phyloP scores from a whole-genome alignment of 2,113 vertebrate species.

The Triplophysa dalaica region DNA sequence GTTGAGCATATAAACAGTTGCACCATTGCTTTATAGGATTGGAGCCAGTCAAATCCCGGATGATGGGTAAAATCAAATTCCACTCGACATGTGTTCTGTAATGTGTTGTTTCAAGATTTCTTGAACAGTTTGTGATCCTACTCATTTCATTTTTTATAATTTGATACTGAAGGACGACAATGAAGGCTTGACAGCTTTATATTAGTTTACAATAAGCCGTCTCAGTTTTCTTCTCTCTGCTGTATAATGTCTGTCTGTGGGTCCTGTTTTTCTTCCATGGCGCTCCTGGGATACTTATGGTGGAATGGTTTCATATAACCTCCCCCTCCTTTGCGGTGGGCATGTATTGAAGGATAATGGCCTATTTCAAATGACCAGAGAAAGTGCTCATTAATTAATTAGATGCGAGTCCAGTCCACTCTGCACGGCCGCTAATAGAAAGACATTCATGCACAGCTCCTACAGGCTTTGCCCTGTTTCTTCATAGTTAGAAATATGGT shows the following conservation, averaged over 20 bases:
- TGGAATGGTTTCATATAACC: conserved; percentile 72
- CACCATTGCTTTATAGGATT: neutral
- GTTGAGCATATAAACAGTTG: too few relatives aligned
- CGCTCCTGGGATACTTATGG: conserved; percentile 62
- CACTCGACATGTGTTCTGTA: too few relatives aligned
- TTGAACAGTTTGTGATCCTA: neutral
- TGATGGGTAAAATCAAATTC: neutral
- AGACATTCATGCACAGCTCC: conserved; percentile 53
- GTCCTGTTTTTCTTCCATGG: conserved; percentile 44
- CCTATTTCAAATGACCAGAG: conserved; percentile 66
- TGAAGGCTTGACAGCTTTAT: neutral
- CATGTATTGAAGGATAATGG: conserved; percentile 72
- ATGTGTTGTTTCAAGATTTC: neutral
- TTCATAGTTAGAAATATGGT: neutral
- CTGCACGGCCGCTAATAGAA: conserved; percentile 44
- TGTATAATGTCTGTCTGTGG: conserved; percentile 37
- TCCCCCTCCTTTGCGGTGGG: conserved; percentile 57
- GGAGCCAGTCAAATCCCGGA: neutral
- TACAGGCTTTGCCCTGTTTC: conserved; percentile 13
- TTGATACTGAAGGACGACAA: neutral
- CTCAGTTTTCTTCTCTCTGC: conserved; percentile 10
- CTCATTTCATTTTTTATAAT: neutral
- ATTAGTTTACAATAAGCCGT: neutral
- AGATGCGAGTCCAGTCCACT: conserved; percentile 59
- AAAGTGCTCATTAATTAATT: conserved; percentile 79